phyloP scores from a whole-genome alignment of 2,888 invertebrate species.

The Drosophila kanekoi region DNA sequence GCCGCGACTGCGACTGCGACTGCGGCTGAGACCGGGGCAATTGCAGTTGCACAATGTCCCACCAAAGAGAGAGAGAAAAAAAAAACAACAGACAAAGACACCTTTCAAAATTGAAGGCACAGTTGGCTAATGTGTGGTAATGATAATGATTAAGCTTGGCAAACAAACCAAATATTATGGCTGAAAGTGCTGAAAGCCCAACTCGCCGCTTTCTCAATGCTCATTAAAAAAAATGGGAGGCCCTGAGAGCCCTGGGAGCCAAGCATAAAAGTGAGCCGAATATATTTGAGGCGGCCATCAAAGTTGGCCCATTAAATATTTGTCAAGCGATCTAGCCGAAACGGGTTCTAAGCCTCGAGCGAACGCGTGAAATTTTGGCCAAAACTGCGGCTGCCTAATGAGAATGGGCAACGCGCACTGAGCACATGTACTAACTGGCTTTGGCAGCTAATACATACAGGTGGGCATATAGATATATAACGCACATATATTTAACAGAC shows the following conservation, averaged over 20 bases:
- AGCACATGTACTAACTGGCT: slow-evolving; percentile 38
- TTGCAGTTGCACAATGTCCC: slow-evolving; percentile 51
- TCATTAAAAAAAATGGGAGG: slow-evolving; percentile 26
- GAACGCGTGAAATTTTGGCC: slow-evolving; percentile 56
- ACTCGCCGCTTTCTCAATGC: slow-evolving; percentile 37
- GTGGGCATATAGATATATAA: not conserved
- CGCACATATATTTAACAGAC: slow-evolving; percentile 30
- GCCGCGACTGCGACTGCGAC: not conserved
- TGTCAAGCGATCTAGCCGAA: slow-evolving; percentile 44
- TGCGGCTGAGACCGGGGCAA: slow-evolving; percentile 26
- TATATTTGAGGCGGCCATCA: slow-evolving; percentile 8
- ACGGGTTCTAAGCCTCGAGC: slow-evolving; percentile 53
- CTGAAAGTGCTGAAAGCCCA: slow-evolving; percentile 24
- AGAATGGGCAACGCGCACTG: slow-evolving; percentile 64
- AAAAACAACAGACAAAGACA: slow-evolving; percentile 49
- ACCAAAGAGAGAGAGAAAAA: slow-evolving; percentile 6
- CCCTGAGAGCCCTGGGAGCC: no score
- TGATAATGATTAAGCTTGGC: slow-evolving; percentile 73
- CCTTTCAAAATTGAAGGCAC: slow-evolving; percentile 76
- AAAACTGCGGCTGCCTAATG: slow-evolving; percentile 40
- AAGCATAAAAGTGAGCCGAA: slow-evolving; percentile 21
- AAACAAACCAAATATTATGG: slow-evolving; percentile 51
- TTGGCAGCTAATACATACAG: slow-evolving; percentile 15
- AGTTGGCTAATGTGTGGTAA: slow-evolving; percentile 67
- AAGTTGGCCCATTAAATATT: slow-evolving; percentile 50